Percentiles rank a stretch among this genome's conserved stretches.
These are phyloP conservation scores for Crossocerus cetratus DNA, from an alignment of 2,888 invertebrate genomes.

Conservation along the genomic window DNA sequence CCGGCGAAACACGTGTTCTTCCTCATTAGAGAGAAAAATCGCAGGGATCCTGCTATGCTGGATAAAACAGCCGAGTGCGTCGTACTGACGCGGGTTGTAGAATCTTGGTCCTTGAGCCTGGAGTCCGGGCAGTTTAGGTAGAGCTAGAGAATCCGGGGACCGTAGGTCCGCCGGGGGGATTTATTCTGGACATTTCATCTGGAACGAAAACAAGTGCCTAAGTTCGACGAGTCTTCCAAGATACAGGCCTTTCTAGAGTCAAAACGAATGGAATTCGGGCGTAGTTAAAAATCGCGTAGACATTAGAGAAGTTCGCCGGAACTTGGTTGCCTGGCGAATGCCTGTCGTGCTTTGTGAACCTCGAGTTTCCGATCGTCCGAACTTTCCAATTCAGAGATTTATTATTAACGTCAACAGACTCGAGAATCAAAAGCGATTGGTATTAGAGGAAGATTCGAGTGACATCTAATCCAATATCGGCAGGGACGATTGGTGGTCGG, in stretches of 20 bases:
- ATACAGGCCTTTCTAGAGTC: constrained; percentile 23
- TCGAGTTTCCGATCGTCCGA: constrained; percentile 17
- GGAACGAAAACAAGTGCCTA: constrained; percentile 54
- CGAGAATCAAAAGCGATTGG: background rate
- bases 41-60: no score
- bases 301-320: no score
- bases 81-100: no score
- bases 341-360: background rate
- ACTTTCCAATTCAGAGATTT: background rate
- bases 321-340: no score
- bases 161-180: no score
- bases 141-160: no score
- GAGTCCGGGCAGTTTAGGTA: no score
- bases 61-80: no score
- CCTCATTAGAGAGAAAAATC: constrained; percentile 3
- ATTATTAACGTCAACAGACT: no score
- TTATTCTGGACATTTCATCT: no score
- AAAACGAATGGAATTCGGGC: constrained; percentile 7
- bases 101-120: no score
- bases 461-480: constrained; percentile 16
- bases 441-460: constrained; percentile 8
- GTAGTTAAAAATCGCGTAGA: no score
- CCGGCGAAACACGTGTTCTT: constrained; percentile 17
- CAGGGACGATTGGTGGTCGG: background rate
- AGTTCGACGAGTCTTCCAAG: constrained; percentile 49